Evolutionary conservation across 2,113 vertebrate species (phyloP), one percentile per base, ranked within the genome.

Genomic region (Oreochromis tanganicae): DNA sequence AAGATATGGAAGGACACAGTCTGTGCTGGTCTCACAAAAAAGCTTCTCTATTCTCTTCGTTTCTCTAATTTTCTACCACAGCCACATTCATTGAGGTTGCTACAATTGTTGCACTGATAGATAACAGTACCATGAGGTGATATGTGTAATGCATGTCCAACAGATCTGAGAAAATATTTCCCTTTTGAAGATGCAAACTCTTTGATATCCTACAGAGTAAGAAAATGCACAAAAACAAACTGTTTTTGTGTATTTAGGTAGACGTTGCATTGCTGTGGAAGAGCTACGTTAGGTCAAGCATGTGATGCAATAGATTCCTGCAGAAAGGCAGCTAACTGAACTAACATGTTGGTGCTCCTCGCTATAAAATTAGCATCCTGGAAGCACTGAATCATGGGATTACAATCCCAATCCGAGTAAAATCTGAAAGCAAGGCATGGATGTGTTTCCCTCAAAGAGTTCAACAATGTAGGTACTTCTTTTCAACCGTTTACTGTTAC

Each of bases 311-410:
- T 43, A 78, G 83, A 87, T 21, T 89, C 86, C 83, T 73, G n/a
- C 6, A 59, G 81, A 88, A 93, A 93, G 89, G 90, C 89, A 88
- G 89, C 81, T 57, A 87, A 91, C 34, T 80, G 87, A 90, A 86
- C 85, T 83, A 59, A 84, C 81, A 71, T 59, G 75, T 91, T 85
- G 61, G 66, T 57, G 61, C 66, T 36, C 32, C 81, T 21, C 4
- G 0, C 56, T 90, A 92, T 29, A 89, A 88, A 93, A 90, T 78
- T 80, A 71, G 48, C 80, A 85, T 88, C n/a, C 52, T 84, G 89
- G 89, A 94, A 92, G 91, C 87, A 91, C 86, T 63, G 84, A 68
- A 81, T 82, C n/a, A 17, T 80, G 79, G 83, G 88, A 89, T 38
- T 55, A 73, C 2, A 32, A 27, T 79, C 82, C 61, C 81, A 82